Base-by-base conservation (phyloP, 2,797 vertebrate genomes). In the Gymnoscopelus braueri region DNA sequence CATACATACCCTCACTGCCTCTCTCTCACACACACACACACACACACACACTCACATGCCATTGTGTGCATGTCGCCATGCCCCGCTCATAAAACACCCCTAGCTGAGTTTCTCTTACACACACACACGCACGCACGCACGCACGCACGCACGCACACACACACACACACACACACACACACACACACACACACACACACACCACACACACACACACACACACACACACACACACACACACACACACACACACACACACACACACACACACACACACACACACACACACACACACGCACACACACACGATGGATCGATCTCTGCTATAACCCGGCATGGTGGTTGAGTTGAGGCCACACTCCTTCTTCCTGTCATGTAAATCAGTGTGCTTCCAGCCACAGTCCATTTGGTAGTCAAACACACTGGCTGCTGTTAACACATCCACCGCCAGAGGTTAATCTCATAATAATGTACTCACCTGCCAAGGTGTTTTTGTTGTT, bases 361-460 rank as follows among this genome's bases (percentile, higher is more conserved):
- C 26, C 72, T 69, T 82, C 80, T 93, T 93, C 87, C 91, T 91
- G 89, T 51, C 75, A 93, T 92, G 91, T 88, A 93, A 93, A 93
- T 89, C 72, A 61, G 39, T n/a, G 61, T 71, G 53, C 61, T 72
- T 62, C 65, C 64, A 11, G 81, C 85, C 84, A 83, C 75, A 81
- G 74, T 63, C 79, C 50, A 92, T 93, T 92, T 93, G 90, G 14
- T 89, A 90, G 80, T 84, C 85, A 93, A 93, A 92, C 74, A 57
- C 2, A 19, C 67, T 77, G 89, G 83, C 80, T 80, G 71, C 65
- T 65, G 81, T 83, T 81, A n/a, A n/a, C n/a, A n/a, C n/a, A n/a
- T n/a, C n/a, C n/a, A n/a, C n/a, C n/a, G n/a, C n/a, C n/a, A n/a
- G n/a, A n/a, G n/a, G n/a, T n/a, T n/a, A n/a, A n/a, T n/a, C n/a